phyloP scores from a whole-genome alignment of 2,888 invertebrate genomes.

The Hydrotaea diabolus region DNA sequence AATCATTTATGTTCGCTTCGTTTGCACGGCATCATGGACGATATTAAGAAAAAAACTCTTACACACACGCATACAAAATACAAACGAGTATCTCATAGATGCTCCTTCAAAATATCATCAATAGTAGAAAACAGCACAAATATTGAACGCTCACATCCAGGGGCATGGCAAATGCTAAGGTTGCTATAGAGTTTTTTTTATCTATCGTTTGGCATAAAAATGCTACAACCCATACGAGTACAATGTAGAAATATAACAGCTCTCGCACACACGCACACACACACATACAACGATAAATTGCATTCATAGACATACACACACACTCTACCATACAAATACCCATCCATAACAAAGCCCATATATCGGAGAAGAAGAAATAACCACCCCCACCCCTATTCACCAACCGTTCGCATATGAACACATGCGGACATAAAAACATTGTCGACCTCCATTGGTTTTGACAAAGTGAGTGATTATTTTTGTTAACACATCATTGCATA shows the following conservation, averaged over 20 bases:
- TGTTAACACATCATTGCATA: slow-evolving; percentile 66
- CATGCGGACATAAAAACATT: not conserved
- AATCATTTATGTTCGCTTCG: slow-evolving; percentile 63
- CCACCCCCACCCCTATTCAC: too few relatives aligned
- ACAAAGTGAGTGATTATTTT: slow-evolving; percentile 66
- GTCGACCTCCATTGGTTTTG: slow-evolving; percentile 46
- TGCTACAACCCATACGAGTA: slow-evolving; percentile 6
- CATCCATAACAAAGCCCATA: too few relatives aligned
- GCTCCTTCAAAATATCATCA: slow-evolving; percentile 21
- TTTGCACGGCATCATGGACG: slow-evolving; percentile 22
- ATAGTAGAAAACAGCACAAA: slow-evolving; percentile 28
- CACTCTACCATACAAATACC: slow-evolving; percentile 2
- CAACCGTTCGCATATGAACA: not conserved
- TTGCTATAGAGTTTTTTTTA: slow-evolving; percentile 13
- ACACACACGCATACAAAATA: not conserved
- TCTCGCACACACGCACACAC: not conserved
- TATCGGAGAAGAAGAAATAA: too few relatives aligned
- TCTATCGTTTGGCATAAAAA: slow-evolving; percentile 9
- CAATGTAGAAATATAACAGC: slow-evolving; percentile 19
- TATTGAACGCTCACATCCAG: not conserved
- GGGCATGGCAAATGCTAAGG: not conserved
- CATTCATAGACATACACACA: not conserved
- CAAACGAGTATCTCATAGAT: not conserved
- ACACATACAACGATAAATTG: not conserved
- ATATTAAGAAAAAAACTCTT: not conserved